Conservation (phyloP, 2,113 vertebrate species). For the Pterocles gutturalis region DNA sequence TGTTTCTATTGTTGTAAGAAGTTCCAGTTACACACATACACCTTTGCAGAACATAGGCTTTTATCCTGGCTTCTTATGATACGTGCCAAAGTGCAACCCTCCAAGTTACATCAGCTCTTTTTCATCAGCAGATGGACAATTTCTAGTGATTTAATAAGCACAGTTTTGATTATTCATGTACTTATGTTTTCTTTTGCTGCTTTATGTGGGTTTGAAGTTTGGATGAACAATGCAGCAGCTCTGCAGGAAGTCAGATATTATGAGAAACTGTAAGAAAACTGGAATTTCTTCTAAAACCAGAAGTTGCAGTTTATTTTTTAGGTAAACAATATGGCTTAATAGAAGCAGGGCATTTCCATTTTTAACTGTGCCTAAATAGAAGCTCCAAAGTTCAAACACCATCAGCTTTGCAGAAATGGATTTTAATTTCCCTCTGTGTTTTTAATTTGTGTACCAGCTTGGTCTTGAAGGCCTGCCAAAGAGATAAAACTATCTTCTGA, state of each 20-base stretch:
- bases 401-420: conserved; percentile 16
- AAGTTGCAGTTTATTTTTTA: background rate
- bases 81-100: background rate
- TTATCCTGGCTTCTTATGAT: background rate
- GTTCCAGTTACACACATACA: background rate
- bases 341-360: background rate
- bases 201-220: background rate
- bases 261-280: background rate
- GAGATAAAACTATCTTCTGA: conserved; percentile 21
- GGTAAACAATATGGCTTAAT: background rate
- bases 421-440: conserved; percentile 46
- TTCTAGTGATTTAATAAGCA: background rate
- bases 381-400: background rate
- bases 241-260: background rate
- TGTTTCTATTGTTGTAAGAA: background rate
- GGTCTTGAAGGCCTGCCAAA: conserved; percentile 26
- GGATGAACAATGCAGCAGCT: background rate
- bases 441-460: conserved; percentile 48
- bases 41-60: background rate
- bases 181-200: background rate
- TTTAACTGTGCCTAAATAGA: background rate
- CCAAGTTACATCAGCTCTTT: background rate
- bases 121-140: background rate
- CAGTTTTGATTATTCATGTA: background rate
- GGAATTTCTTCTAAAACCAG: background rate